Conservation (phyloP, 2,797 vertebrate species). For the Xenentodon cancila region DNA sequence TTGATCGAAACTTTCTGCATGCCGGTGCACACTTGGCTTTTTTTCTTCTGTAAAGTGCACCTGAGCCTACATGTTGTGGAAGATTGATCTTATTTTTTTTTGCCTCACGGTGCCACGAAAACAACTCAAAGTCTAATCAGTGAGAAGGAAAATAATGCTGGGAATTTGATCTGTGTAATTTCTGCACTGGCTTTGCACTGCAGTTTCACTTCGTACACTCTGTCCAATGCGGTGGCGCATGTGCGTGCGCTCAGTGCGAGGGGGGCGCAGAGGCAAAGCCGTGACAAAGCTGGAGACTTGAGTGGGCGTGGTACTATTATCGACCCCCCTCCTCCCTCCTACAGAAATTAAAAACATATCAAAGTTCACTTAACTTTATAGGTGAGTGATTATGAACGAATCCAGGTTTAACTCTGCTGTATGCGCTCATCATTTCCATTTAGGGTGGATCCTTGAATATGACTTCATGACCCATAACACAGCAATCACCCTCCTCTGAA, state of each 20-base stretch:
- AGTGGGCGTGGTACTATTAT: conserved; percentile 85
- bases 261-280: conserved; percentile 53
- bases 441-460: conserved; percentile 28
- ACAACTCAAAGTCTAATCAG: conserved; percentile 4
- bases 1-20: conserved; percentile 60
- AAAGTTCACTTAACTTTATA: conserved; percentile 66
- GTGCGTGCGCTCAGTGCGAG: neutral
- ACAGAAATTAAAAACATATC: conserved; percentile 58
- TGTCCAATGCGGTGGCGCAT: conserved; percentile 39
- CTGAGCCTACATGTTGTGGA: neutral
- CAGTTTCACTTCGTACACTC: conserved; percentile 42
- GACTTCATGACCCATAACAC: conserved; percentile 12
- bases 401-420: neutral
- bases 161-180: conserved; percentile 23
- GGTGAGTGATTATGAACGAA: conserved; percentile 8
- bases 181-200: conserved; percentile 36
- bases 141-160: neutral
- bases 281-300: conserved; percentile 73
- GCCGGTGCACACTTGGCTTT: conserved; percentile 7
- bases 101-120: neutral
- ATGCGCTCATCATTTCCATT: neutral
- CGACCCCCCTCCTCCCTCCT: conserved; percentile 38
- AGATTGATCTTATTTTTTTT: neutral
- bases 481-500: neutral
- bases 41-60: neutral